A percentile compares a stretch with the other conserved stretches of the same genome.
These are phyloP conservation scores for Epinotia brunnichana DNA, from an alignment of 2,888 invertebrate species.

Conservation along the genomic window DNA sequence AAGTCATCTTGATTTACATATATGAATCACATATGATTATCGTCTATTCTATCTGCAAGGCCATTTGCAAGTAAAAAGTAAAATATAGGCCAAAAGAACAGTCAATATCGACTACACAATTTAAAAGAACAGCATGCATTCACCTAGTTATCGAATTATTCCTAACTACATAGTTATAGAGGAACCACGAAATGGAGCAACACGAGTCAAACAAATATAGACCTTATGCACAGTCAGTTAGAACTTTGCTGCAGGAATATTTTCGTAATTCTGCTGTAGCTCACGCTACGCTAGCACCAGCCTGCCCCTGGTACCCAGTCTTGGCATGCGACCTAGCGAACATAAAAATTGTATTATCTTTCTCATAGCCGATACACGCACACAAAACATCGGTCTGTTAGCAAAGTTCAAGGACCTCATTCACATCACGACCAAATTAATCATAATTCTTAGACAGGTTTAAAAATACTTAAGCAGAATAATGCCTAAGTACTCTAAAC, in stretches of 20 bases:
- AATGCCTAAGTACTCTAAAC: background rate
- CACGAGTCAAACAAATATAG: background rate
- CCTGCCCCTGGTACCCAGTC: slow-evolving; percentile 72
- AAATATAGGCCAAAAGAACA: slow-evolving; percentile 12
- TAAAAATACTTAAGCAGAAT: background rate
- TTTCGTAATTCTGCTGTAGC: slow-evolving; percentile 47
- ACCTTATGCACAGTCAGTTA: background rate
- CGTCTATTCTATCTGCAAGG: background rate
- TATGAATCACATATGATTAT: background rate
- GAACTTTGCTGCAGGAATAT: background rate
- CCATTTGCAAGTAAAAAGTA: background rate
- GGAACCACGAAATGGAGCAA: background rate
- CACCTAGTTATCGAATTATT: slow-evolving; percentile 35
- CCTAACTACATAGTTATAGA: slow-evolving; percentile 44
- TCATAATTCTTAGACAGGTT: slow-evolving; percentile 15
- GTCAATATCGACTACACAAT: slow-evolving; percentile 12
- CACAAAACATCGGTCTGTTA: slow-evolving; percentile 21
- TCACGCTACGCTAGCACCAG: slow-evolving; percentile 77
- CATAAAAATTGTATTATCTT: slow-evolving; percentile 62
- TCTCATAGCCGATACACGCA: slow-evolving; percentile 48
- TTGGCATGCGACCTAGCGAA: slow-evolving; percentile 73
- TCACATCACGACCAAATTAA: slow-evolving; percentile 4
- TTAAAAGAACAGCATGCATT: slow-evolving; percentile 42
- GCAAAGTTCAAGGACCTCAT: slow-evolving; percentile 42
- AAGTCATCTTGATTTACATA: background rate